A percentile compares a stretch with the other conserved stretches of the same genome.
These are phyloP conservation scores for Hemichromis elongatus DNA, from an alignment of 2,113 vertebrate species.

Conservation along the genomic window DNA sequence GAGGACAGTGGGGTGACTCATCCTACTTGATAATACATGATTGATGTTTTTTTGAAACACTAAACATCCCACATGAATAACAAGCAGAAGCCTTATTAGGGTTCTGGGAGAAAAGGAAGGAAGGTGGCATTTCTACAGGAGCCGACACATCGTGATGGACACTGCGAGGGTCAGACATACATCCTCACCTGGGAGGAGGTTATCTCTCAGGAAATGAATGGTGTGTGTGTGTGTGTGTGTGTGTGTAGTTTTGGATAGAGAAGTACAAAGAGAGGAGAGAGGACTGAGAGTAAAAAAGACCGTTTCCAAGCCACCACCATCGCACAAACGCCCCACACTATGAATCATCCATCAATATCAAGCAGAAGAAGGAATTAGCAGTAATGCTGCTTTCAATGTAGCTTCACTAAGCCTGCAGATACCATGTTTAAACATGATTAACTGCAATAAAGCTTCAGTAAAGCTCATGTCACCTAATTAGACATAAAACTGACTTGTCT, in stretches of 20 bases:
- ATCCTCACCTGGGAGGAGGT: constrained; percentile 22
- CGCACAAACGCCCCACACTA: neutral
- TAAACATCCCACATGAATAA: constrained; percentile 42
- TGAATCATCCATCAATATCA: constrained; percentile 37
- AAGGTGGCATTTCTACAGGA: neutral
- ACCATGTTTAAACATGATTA: constrained; percentile 38
- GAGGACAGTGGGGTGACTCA: constrained; percentile 50
- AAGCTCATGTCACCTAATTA: constrained; percentile 30
- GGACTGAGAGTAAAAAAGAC: neutral
- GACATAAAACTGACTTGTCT: neutral
- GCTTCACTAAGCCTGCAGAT: constrained; percentile 26
- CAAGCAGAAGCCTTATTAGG: constrained; percentile 4
- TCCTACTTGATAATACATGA: constrained; percentile 53
- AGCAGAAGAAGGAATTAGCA: constrained; percentile 23
- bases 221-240: neutral
- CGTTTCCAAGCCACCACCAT: neutral
- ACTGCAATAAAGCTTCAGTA: constrained; percentile 38
- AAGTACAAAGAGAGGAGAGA: neutral
- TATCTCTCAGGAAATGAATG: constrained; percentile 28
- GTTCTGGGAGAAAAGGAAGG: neutral
- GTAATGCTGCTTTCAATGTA: constrained; percentile 17
- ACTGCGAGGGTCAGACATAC: neutral
- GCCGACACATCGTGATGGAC: neutral
- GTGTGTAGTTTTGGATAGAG: neutral
- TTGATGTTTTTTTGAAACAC: constrained; percentile 42